Base-by-base conservation (phyloP, 2,888 invertebrate species). In the Andrena minutula region DNA sequence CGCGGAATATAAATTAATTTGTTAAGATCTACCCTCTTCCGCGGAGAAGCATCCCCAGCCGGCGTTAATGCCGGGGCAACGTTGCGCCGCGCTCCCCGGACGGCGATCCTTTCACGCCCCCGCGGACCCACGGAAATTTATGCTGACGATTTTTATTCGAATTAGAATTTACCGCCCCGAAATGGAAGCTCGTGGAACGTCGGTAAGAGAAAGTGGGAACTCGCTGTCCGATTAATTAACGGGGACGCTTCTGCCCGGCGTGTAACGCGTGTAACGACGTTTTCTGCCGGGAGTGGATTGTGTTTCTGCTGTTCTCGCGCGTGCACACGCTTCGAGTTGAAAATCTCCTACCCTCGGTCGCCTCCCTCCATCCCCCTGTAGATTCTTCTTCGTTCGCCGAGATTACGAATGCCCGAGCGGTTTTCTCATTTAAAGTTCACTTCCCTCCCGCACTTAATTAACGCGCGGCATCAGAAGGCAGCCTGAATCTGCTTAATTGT, bases 1-100 rank as follows among this genome's bases (percentile, higher is more conserved):
- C 74, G 58, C 60, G 86, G 83, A 75, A 86, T 86, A 86, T 86
- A 86, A 86, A 86, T 86, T 83, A 86, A 86, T 86, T 83, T 79
- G 83, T 79, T 81, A 83, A 83, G 83, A 83, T 83, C 82, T 72
- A 56, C 7, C 30, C 23, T 47, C 8, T 7, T 60, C 35, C 61
- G 60, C 70, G 32, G 63, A 26, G 41, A 49, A 64, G 64, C 64
- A 79, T 72, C 79, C 51, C 75, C 75, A 53, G 72, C 72, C 71
- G 75, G 78, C 58, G 83, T 79, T 80, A 86, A 83, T 79, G 86
- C 73, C 77, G 63, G 49, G 49, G 79, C 47, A 75, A 83, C 77
- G 71, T 76, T 81, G 51, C 73, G 56, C 68, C 28, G 61, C 63
- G 32, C 20, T 74, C 74, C 65, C 68, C n/a, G 41, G 70, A 63